Evolutionary conservation across 2,113 vertebrate species (phyloP).

Genomic region (Romanogobio albipinnatus): DNA sequence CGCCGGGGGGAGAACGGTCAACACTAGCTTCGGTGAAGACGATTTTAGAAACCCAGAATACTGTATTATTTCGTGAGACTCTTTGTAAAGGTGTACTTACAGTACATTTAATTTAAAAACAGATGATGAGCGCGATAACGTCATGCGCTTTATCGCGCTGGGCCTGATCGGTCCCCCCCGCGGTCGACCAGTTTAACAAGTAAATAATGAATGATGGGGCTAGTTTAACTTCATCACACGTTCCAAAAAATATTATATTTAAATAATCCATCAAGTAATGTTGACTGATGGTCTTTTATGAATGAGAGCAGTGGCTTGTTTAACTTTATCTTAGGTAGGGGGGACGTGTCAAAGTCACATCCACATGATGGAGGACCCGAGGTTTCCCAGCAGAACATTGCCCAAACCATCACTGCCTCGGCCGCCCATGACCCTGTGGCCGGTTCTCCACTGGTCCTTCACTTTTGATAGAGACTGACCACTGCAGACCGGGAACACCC

Average conservation of each 20-base stretch:
- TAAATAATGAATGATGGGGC: not conserved
- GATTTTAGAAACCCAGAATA: not conserved
- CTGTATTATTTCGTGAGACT: not conserved
- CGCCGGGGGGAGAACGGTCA: not conserved
- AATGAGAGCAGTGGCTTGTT: not conserved
- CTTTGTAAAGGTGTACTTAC: rapidly evolving
- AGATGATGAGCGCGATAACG: no score
- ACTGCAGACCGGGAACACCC: no score
- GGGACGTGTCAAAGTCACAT: no score
- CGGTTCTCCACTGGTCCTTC: no score
- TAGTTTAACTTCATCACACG: not conserved
- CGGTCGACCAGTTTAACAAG: not conserved
- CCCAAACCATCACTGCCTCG: no score
- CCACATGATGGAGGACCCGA: no score
- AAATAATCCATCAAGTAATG: no score
- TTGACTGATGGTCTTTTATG: not conserved
- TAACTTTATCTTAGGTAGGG: not conserved
- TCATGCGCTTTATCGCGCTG: no score
- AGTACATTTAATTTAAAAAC: not conserved
- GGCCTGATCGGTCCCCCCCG: not conserved
- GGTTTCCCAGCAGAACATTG: no score
- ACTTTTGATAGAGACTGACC: no score
- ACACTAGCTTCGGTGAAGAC: not conserved
- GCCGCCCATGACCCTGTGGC: no score
- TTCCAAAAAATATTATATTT: no score